Evolutionary conservation across 2,888 invertebrate species (phyloP).

Genomic region (Xiphydria camelus): DNA sequence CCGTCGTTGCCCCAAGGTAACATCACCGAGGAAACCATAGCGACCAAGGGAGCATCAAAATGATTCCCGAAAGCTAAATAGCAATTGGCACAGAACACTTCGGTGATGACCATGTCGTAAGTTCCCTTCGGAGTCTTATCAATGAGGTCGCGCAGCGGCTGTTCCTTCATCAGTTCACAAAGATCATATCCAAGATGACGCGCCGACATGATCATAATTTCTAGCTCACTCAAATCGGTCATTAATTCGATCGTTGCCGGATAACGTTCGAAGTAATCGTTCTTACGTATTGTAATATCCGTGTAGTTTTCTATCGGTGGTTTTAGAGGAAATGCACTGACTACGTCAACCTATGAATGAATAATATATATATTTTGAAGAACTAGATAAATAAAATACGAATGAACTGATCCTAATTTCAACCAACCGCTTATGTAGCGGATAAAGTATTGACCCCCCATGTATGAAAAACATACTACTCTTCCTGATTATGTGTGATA

Average conservation of each 20-base stretch:
- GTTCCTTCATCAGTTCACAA: neutral
- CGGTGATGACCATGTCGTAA: neutral
- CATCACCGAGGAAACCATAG: constrained; percentile 7
- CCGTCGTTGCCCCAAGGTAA: constrained; percentile 18
- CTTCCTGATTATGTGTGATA: too few relatives aligned
- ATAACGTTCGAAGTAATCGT: too few relatives aligned
- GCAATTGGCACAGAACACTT: constrained; percentile 12
- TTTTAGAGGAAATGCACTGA: neutral
- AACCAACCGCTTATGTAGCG: too few relatives aligned
- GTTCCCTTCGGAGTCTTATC: neutral
- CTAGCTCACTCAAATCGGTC: too few relatives aligned
- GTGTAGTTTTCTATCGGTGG: neutral
- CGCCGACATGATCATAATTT: rapidly evolving
- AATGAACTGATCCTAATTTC: neutral
- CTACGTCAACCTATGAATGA: neutral
- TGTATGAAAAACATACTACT: too few relatives aligned
- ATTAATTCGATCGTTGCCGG: too few relatives aligned
- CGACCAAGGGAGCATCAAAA: constrained; percentile 11
- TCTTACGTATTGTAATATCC: too few relatives aligned
- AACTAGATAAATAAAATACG: neutral
- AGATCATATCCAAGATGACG: neutral
- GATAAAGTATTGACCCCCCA: too few relatives aligned
- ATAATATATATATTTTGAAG: neutral
- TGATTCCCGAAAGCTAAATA: constrained; percentile 14
- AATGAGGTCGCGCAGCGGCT: neutral